Evolutionary conservation across 1,140 invertebrate species (phyloP), one percentile per base, ranked within the genome.

Genomic region (Macrocentrus cingulum): DNA sequence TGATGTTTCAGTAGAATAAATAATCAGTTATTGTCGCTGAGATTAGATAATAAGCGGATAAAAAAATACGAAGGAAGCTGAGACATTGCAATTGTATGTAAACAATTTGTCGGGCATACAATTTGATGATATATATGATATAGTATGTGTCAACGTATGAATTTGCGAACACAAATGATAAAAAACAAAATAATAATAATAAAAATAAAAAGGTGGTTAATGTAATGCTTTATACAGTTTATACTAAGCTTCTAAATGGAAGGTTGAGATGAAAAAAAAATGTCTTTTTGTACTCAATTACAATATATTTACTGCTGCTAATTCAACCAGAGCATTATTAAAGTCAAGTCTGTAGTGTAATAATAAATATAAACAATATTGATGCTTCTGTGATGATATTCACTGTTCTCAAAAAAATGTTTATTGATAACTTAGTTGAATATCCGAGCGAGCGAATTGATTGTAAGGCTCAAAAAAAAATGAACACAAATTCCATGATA

Each of bases 301-400:
- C 74, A 75, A 73, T 70, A 72, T 7, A 8, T n/a, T 67, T 77
- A 74, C 54, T 69, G 71, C 70, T n/a, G 71, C 72, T 76, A 72
- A 73, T 42, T 48, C 39, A 70, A 70, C 61, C 57, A 67, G 67
- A 67, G 63, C 58, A 70, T 67, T 65, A 69, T 25, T 52, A n/a
- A 49, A 39, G 52, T 68, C 61, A 65, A 63, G 59, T 68, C 72
- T 71, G 61, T 74, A 77, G 69, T 77, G 69, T 76, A 74, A 72
- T 66, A 4, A 45, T 67, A 60, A 70, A 68, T 70, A 66, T 65
- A 70, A 73, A 70, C 69, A 67, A 61, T 56, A 61, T 57, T 66
- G 69, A 79, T 71, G 76, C 77, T 80, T 80, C 75, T 79, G 76
- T 79, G 76, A 80, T 79, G 76, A 76, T 60, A 46, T 68, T 74